Base-by-base conservation (phyloP, 2,888 invertebrate species). In the Troides oblongomaculatus region DNA sequence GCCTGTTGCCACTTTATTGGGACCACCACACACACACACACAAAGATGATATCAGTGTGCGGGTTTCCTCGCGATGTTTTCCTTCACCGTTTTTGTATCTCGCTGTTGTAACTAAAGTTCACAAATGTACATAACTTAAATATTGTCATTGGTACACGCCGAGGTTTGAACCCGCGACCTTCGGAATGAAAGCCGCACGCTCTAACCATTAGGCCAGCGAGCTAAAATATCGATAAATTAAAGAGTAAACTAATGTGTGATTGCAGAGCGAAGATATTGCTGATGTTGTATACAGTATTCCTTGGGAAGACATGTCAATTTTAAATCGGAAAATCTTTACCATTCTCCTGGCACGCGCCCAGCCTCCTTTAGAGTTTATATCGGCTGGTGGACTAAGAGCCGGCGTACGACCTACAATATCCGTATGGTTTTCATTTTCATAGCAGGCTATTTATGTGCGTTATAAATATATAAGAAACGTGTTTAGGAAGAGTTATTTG, bases 241-340 rank as follows among this genome's bases (percentile, higher is more conserved):
- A 46, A 14, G 46, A 12, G 46, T 46, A 46, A 46, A 46, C 2
- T 46, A 46, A 46, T 17, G 46, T 30, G 12, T 23, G 4, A 66
- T 76, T 77, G 18, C 74, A 84, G 83, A 77, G 79, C 3, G 76
- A 77, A n/a, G 79, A 79, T 39, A 73, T 84, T 64, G 73, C 81
- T 0, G 76, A 76, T 8, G 64, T 77, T 1, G 71, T 83, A 5
- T 84, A 83, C 39, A 70, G 60, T 8, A 74, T 83, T 17, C 76
- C 76, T 1, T 84, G 84, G 84, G 78, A 84, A 64, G 72, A 72
- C 3, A 81, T 82, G 84, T 75, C 79, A 0, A 43, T 81, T 50
- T 36, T 74, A 0, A 82, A 83, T 72, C 78, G 81, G 64, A 83
- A 81, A 59, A 74, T 75, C 23, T 73, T 82, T 0, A 60, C 79